Base-by-base conservation (phyloP, 1,140 invertebrate genomes). In the Panagrolaimus sp. region DNA sequence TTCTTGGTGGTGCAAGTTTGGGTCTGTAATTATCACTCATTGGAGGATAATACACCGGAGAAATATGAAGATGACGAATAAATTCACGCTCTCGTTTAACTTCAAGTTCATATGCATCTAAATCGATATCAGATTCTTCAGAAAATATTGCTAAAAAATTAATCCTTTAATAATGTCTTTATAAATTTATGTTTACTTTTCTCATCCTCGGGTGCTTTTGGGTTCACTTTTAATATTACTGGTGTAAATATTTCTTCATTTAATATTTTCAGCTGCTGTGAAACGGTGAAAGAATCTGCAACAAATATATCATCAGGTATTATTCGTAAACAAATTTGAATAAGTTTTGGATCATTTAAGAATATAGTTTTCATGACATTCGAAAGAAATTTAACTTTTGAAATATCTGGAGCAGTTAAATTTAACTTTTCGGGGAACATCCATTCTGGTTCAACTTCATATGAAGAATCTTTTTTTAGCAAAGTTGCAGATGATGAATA, bases 371-470 rank as follows among this genome's bases (percentile, higher is more conserved):
- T 26, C 21, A 58, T 26, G 10, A 26, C 28, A 26, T 21, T n/a
- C 8, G 21, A 21, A 12, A 58, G 28, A 58, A 58, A 58, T 21
- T 58, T 58, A 12, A 58, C 52, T 58, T 58, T 58, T 5, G 21
- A 21, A 2, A 58, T 58, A 26, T 21, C 52, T n/a, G n/a, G 10
- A 26, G 52, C 21, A 58, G 12, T 28, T 28, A 58, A 58, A 58
- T 26, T 26, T 8, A 58, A 12, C 5, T 58, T 58, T 12, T 58
- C 52, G 3, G 52, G 52, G 17, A 26, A 58, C 52, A 58, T 58
- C 52, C 52, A 58, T 4, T 28, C 28, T 17, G 52, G 21, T 26
- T 26, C 21, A 58, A 4, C 28, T 21, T 14, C 52, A n/a, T 21
- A 26, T 12, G 21, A 26, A 21, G 15, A 26, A 58, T 21, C 10